Conservation (phyloP, 2,888 invertebrate species). For the Aelia acuminata region DNA sequence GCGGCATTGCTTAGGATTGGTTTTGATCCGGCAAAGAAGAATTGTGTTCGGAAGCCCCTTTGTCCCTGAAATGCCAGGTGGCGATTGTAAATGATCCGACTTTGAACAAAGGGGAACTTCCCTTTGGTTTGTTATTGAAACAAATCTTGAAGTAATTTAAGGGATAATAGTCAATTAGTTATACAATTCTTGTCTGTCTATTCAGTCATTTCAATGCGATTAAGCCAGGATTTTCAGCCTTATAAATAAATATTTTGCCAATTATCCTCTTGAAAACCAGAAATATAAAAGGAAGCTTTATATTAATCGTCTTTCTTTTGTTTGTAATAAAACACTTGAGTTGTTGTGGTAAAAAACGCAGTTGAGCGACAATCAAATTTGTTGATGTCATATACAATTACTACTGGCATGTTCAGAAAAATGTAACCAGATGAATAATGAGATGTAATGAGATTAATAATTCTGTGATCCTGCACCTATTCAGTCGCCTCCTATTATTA, state of each 20-base stretch:
- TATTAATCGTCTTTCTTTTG: no score
- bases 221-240: not conserved
- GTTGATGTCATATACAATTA: no score
- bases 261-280: not conserved
- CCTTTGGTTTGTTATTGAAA: not conserved
- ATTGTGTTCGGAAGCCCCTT: not conserved
- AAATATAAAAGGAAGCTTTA: not conserved
- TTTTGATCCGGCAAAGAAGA: not conserved
- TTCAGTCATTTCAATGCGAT: not conserved
- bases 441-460: no score
- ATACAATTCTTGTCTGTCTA: not conserved
- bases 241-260: not conserved
- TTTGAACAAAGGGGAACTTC: not conserved
- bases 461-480: no score
- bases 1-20: no score
- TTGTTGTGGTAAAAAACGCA: no score
- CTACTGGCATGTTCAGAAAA: no score
- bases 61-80: slow-evolving; percentile 1
- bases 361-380: no score
- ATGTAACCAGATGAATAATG: no score
- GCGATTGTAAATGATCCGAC: not conserved
- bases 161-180: not conserved
- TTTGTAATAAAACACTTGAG: no score
- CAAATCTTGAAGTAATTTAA: not conserved
- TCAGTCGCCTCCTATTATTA: no score